Percentiles rank a stretch among this genome's conserved stretches.
Evolutionary conservation across 2,797 vertebrate genomes (phyloP).

Genomic region (Sarcoramphus papa): DNA sequence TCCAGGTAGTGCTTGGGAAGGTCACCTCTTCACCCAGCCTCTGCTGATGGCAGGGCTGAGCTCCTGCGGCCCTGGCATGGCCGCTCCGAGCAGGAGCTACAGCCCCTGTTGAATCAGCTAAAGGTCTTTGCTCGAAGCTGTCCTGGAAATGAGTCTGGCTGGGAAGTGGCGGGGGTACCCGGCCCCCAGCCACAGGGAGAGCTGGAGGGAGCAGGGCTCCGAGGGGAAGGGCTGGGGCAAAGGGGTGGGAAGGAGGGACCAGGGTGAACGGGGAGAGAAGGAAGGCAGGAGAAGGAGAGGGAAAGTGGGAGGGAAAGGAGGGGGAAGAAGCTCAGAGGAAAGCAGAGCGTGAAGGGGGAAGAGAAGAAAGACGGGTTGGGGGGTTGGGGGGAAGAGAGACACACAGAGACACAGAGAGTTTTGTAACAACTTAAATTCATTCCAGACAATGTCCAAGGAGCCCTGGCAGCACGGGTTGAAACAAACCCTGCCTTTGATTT

Average conservation of each 20-base stretch:
- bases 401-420: conserved; percentile 28
- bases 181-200: background rate
- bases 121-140: background rate
- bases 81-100: rapidly evolving
- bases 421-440: conserved; percentile 66
- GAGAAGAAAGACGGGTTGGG: background rate
- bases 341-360: background rate
- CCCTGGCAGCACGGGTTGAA: conserved; percentile 60
- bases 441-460: conserved; percentile 67
- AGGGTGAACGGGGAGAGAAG: background rate
- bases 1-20: background rate
- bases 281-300: background rate
- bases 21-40: background rate
- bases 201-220: background rate
- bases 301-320: background rate
- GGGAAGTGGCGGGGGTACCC: background rate
- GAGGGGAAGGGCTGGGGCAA: background rate
- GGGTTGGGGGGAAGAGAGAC: background rate
- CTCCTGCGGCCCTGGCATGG: background rate
- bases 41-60: background rate
- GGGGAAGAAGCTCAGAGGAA: background rate
- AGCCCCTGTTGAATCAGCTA: rapidly evolving
- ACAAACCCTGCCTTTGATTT: conserved; percentile 68
- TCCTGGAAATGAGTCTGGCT: background rate
- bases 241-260: background rate